Evolutionary conservation across 1,140 invertebrate species (phyloP).

Genomic region (Papilio aristodemus): DNA sequence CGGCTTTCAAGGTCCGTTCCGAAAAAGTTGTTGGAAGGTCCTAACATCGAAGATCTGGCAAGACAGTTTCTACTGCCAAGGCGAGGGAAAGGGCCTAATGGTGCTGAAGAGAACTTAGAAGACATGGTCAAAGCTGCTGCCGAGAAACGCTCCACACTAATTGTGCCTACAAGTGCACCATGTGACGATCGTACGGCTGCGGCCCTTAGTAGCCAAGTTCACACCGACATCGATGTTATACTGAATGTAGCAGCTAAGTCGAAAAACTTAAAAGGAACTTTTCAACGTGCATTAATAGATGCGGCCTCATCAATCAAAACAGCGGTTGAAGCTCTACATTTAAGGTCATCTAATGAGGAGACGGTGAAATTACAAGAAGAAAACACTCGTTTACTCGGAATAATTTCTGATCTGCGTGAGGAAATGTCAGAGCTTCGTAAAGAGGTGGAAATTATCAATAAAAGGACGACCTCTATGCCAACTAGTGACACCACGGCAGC

Average conservation of each 20-base stretch:
- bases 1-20: too few species aligned
- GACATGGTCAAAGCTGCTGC: too few species aligned
- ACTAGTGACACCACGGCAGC: neutral
- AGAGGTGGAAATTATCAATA: neutral
- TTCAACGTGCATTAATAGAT: constrained; percentile 30
- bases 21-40: too few species aligned
- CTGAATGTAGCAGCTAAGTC: constrained; percentile 33
- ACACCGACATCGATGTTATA: neutral
- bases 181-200: neutral
- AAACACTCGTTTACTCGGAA: constrained; percentile 12
- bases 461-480: neutral
- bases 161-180: too few species aligned
- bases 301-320: constrained; percentile 24
- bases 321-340: constrained; percentile 15
- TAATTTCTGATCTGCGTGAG: constrained; percentile 15
- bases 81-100: too few species aligned
- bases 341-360: constrained; percentile 8
- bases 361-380: constrained; percentile 26
- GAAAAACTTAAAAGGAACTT: constrained; percentile 33
- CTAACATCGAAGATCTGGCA: too few species aligned
- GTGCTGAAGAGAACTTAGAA: too few species aligned
- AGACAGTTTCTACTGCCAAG: too few species aligned
- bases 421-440: constrained; percentile 9
- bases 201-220: neutral
- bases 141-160: too few species aligned